phyloP scores from a whole-genome alignment of 2,888 invertebrate genomes.

The Scrobipalpa costella region DNA sequence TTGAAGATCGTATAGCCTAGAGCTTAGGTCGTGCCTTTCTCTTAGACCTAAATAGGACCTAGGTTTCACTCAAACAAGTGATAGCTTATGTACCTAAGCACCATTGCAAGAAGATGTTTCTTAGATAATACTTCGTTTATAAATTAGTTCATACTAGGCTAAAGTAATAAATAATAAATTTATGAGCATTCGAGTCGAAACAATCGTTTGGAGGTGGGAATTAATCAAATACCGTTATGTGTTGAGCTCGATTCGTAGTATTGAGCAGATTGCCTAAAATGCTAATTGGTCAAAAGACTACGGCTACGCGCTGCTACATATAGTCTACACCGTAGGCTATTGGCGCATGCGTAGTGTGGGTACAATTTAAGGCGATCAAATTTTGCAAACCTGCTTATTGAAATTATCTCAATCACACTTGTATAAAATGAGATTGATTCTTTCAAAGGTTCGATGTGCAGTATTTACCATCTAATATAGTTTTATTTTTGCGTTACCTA shows the following conservation, averaged over 20 bases:
- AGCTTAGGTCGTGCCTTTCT: constrained; percentile 21
- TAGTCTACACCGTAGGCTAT: not conserved
- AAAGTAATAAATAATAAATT: not conserved
- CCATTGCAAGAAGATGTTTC: constrained; percentile 13
- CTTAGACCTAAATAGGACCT: constrained; percentile 18
- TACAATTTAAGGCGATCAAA: not conserved
- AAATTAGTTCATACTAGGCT: not conserved
- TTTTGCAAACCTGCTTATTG: too few species aligned
- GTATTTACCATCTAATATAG: too few species aligned
- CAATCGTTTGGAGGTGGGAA: constrained; percentile 7
- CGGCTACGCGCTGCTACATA: not conserved
- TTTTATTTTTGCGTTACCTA: too few species aligned
- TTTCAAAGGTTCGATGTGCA: too few species aligned
- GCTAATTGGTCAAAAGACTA: not conserved
- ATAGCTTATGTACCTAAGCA: constrained; percentile 15
- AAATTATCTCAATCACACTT: too few species aligned
- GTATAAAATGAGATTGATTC: too few species aligned
- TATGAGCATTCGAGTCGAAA: constrained; percentile 14
- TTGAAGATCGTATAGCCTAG: constrained; percentile 19
- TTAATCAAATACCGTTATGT: not conserved
- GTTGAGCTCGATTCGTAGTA: constrained; percentile 1
- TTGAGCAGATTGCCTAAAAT: constrained; percentile 12
- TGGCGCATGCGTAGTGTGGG: not conserved
- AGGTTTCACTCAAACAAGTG: constrained; percentile 17
- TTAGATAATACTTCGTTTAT: not conserved